Percentiles rank a stretch among this genome's conserved stretches.
Conservation (phyloP, 2,888 invertebrate species). For the Tetragnatha montana region DNA sequence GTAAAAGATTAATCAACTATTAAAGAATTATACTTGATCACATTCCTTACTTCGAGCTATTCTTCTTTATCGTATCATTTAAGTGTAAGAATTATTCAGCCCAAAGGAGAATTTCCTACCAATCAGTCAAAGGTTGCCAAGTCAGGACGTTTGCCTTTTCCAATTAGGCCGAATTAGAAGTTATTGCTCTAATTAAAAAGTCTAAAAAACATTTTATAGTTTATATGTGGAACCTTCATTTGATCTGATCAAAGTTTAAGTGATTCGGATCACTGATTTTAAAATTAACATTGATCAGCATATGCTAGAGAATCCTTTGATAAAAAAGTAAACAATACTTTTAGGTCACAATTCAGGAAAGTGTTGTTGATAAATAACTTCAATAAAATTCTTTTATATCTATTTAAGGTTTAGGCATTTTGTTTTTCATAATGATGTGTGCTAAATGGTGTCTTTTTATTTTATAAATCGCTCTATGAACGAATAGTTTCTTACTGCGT, state of each 20-base stretch:
- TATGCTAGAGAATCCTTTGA: constrained; percentile 34
- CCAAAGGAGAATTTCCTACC: constrained; percentile 46
- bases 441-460: not conserved
- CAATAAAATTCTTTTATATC: not conserved
- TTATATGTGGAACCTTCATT: not conserved
- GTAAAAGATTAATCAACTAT: constrained; percentile 20
- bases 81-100: not conserved
- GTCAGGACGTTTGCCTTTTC: constrained; percentile 68
- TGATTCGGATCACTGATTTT: not conserved
- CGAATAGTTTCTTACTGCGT: not conserved
- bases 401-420: not conserved
- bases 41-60: not conserved
- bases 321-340: constrained; percentile 48
- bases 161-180: constrained; percentile 59
- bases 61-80: not conserved
- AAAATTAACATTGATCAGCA: constrained; percentile 15
- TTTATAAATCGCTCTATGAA: not conserved
- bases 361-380: not conserved
- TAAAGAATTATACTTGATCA: constrained; percentile 8
- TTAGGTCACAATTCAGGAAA: not conserved
- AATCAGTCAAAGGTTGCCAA: constrained; percentile 68
- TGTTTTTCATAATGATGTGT: not conserved
- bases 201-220: constrained; percentile 11
- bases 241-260: not conserved
- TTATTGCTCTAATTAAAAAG: constrained; percentile 40